Conservation (phyloP, 2,888 invertebrate species). For the Melanargia galathea region DNA sequence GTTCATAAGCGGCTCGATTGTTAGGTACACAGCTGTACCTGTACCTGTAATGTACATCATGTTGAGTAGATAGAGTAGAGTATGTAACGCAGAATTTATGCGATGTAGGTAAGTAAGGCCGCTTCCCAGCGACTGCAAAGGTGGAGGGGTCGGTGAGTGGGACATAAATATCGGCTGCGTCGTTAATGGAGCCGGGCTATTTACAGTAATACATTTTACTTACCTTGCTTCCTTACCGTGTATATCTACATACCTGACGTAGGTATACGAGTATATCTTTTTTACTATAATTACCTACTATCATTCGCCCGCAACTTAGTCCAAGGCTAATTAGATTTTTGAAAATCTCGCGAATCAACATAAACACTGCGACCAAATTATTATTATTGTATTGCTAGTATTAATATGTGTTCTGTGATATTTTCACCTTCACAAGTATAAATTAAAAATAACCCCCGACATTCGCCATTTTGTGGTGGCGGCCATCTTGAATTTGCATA, state of each 20-base stretch:
- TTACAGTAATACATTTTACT: slow-evolving; percentile 20
- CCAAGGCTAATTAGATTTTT: no score
- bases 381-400: no score
- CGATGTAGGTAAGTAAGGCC: slow-evolving; percentile 3
- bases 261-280: background rate
- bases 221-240: background rate
- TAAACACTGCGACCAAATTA: no score
- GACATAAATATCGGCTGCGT: slow-evolving; percentile 17
- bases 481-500: no score
- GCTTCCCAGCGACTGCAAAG: slow-evolving; percentile 12
- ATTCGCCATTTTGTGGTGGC: no score
- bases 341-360: no score
- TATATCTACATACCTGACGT: background rate
- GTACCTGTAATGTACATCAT: background rate
- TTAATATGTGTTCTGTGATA: no score
- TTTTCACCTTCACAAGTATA: no score
- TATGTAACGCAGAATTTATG: slow-evolving; percentile 1
- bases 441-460: no score
- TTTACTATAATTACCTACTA: no score
- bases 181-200: slow-evolving; percentile 22
- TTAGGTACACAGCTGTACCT: background rate
- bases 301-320: no score
- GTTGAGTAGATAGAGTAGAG: no score
- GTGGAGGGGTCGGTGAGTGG: slow-evolving; percentile 17
- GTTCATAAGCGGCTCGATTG: background rate